phyloP scores from a whole-genome alignment of 2,888 invertebrate genomes.

The Formica aserva region DNA sequence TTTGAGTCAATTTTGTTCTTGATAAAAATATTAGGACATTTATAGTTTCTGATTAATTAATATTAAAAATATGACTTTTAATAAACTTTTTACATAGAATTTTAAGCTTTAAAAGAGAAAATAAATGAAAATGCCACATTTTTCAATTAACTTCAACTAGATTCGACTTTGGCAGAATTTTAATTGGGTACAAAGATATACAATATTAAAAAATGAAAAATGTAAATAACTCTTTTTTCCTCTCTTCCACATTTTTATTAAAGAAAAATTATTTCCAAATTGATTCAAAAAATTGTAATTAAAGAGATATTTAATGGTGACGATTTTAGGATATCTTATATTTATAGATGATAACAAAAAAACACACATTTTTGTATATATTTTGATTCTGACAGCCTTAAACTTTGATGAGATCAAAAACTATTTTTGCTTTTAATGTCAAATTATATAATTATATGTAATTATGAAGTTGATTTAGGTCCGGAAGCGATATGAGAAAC shows the following conservation, averaged over 20 bases:
- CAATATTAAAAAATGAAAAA: background rate
- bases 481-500: slow-evolving; percentile 56
- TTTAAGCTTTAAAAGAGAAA: background rate
- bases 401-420: slow-evolving; percentile 61
- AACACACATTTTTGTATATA: slow-evolving; percentile 44
- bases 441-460: slow-evolving; percentile 65
- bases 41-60: background rate
- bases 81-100: background rate
- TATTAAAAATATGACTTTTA: background rate
- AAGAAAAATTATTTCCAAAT: background rate
- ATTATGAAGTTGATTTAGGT: slow-evolving; percentile 67
- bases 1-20: background rate
- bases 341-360: background rate
- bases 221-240: background rate
- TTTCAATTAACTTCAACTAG: background rate
- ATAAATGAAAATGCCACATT: background rate
- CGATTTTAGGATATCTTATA: background rate
- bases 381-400: slow-evolving; percentile 57
- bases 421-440: slow-evolving; percentile 59
- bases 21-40: background rate
- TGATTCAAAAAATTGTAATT: background rate
- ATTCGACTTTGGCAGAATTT: background rate
- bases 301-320: background rate
- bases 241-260: background rate
- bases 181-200: background rate